These are phyloP conservation scores for Smittia aterrima DNA, from an alignment of 2,888 invertebrate genomes.

Conservation along the genomic window DNA sequence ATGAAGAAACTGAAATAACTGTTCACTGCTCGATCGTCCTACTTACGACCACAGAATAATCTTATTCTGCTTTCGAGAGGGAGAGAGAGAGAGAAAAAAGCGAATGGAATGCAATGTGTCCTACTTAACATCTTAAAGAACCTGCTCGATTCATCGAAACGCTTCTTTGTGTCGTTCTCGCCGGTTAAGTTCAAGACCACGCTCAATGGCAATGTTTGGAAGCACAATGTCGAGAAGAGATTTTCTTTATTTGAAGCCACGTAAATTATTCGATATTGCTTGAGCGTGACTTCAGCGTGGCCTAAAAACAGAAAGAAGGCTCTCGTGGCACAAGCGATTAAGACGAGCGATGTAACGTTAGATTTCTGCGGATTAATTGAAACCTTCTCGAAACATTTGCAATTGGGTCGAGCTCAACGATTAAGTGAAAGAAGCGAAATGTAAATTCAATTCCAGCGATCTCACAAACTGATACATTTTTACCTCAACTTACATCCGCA, in stretches of 20 bases:
- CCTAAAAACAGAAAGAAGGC: background rate
- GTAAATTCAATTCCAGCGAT: background rate
- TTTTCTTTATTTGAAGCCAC: too few relatives aligned
- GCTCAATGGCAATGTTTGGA: background rate
- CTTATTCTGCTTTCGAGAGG: conserved; percentile 1
- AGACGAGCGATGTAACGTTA: background rate
- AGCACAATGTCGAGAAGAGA: background rate
- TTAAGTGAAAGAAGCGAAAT: background rate
- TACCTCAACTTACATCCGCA: background rate
- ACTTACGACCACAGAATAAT: conserved; percentile 33
- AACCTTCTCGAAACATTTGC: background rate
- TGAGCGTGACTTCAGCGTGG: background rate
- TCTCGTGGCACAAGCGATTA: background rate
- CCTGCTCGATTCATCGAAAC: conserved; percentile 12
- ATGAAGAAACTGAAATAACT: conserved; percentile 35
- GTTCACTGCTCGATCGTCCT: conserved; percentile 33
- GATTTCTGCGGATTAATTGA: background rate
- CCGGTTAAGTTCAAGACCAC: background rate
- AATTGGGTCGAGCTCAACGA: conserved; percentile 5
- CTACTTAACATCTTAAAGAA: conserved; percentile 7
- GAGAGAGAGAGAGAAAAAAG: background rate
- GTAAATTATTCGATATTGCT: background rate
- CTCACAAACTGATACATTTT: background rate
- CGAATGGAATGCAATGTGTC: conserved; percentile 18
- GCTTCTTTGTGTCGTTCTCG: background rate